Evolutionary conservation across 2,797 vertebrate species (phyloP).

Genomic region (Argya squamiceps): DNA sequence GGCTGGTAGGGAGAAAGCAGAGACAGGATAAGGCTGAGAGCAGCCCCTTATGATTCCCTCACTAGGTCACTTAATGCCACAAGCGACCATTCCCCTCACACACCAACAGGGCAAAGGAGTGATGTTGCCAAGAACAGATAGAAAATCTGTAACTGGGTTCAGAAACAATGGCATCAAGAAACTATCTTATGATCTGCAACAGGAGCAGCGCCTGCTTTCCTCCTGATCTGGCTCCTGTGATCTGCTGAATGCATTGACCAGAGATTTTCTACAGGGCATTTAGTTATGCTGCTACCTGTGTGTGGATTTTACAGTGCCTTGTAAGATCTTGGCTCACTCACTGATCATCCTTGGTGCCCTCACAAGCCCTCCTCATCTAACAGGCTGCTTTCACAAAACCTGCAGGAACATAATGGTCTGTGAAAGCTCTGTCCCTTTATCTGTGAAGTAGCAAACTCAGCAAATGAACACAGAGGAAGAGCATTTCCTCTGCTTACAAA

Average conservation of each 20-base stretch:
- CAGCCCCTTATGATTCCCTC: not conserved
- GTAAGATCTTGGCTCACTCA: not conserved
- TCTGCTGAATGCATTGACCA: fast-evolving
- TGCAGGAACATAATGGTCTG: not conserved
- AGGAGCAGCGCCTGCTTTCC: not conserved
- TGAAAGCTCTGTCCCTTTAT: not conserved
- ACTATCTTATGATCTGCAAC: not conserved
- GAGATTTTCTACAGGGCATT: not conserved
- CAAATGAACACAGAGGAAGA: not conserved
- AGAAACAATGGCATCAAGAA: not conserved
- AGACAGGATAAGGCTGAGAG: not conserved
- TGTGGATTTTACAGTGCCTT: not conserved
- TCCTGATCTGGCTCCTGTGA: not conserved
- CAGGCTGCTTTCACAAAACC: not conserved
- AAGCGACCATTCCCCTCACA: not conserved
- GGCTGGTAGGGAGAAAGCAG: not conserved
- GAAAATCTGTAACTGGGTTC: not conserved
- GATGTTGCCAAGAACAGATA: not conserved
- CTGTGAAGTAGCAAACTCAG: not conserved
- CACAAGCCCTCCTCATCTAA: not conserved
- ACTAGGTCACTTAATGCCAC: not conserved
- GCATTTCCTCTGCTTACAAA: not conserved
- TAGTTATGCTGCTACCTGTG: not conserved
- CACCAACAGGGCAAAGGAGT: fast-evolving
- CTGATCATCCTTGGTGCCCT: not conserved